Conservation (phyloP, 2,888 invertebrate genomes). For the Drosophila basisetae region DNA sequence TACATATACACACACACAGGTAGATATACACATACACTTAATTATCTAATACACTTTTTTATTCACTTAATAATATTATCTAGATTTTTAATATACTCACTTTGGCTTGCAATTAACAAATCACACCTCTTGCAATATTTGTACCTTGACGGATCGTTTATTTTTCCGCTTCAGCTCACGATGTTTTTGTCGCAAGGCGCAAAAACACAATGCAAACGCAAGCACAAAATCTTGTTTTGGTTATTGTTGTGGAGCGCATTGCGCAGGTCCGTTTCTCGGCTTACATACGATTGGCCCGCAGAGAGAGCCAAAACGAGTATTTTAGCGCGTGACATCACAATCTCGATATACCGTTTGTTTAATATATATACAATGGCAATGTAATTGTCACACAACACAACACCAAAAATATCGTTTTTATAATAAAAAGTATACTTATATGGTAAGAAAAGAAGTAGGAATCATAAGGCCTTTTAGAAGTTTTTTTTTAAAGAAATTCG, state of each 20-base stretch:
- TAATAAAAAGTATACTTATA: not conserved
- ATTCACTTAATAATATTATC: not conserved
- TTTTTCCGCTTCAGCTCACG: constrained; percentile 27
- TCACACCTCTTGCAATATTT: constrained; percentile 22
- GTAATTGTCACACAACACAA: not conserved
- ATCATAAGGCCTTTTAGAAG: not conserved
- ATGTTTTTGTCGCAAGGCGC: constrained; percentile 56
- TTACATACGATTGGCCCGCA: constrained; percentile 6
- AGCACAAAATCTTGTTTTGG: constrained; percentile 58
- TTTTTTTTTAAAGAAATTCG: not conserved
- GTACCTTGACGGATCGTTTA: constrained; percentile 27
- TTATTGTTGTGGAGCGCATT: constrained; percentile 46
- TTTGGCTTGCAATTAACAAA: constrained; percentile 26
- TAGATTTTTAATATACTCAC: constrained; percentile 33
- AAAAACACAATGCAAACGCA: constrained; percentile 58
- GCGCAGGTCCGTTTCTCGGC: constrained; percentile 54
- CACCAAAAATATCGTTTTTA: not conserved
- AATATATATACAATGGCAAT: no score
- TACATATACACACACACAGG: constrained; percentile 9
- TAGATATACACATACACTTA: not conserved
- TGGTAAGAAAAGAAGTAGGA: no score
- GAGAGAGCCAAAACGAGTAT: constrained; percentile 6
- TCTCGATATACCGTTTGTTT: not conserved
- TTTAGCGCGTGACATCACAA: constrained; percentile 24
- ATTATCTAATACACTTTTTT: not conserved